A percentile compares a stretch with the other conserved stretches of the same genome.
These are phyloP conservation scores for Drosophila setosimentum DNA, from an alignment of 2,888 invertebrate genomes.

Conservation along the genomic window DNA sequence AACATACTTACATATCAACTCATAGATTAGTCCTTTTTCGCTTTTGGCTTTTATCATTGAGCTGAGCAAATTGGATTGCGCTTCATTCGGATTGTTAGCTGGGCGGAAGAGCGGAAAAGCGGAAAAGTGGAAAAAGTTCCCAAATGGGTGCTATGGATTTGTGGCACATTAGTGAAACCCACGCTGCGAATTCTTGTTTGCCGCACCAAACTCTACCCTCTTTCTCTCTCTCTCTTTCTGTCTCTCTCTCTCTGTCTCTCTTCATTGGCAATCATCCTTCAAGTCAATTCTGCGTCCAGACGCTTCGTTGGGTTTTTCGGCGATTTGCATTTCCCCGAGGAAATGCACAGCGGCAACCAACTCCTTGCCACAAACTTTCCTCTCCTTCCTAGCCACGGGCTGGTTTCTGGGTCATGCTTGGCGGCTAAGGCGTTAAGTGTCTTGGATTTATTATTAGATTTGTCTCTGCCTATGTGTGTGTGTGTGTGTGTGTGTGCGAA, in stretches of 20 bases:
- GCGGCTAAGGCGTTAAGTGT: slow-evolving; percentile 79
- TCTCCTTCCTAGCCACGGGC: slow-evolving; percentile 24
- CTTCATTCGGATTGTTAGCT: slow-evolving; percentile 17
- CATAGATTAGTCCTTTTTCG: neutral
- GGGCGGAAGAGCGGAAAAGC: slow-evolving; percentile 20
- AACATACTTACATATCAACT: neutral
- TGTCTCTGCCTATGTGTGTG: slow-evolving; percentile 54
- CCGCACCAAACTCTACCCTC: neutral
- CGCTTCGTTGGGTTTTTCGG: slow-evolving; percentile 63
- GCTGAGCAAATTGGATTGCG: slow-evolving; percentile 29
- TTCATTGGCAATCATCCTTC: slow-evolving; percentile 40
- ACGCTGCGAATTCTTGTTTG: slow-evolving; percentile 34
- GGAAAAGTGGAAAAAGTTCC: slow-evolving; percentile 34
- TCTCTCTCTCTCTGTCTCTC: neutral
- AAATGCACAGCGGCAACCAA: slow-evolving; percentile 39
- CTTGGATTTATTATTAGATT: slow-evolving; percentile 81
- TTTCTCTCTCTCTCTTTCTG: no score
- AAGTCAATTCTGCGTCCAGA: slow-evolving; percentile 56
- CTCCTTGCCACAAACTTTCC: slow-evolving; percentile 14
- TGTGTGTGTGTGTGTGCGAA: slow-evolving; percentile 15
- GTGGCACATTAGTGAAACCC: slow-evolving; percentile 60
- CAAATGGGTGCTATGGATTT: slow-evolving; percentile 66
- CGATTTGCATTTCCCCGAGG: slow-evolving; percentile 73
- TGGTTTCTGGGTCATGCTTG: slow-evolving; percentile 75
- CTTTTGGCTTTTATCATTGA: slow-evolving; percentile 2